These are phyloP conservation scores for Omphaloscelis lunosa DNA, from an alignment of 2,888 invertebrate species.

Conservation along the genomic window DNA sequence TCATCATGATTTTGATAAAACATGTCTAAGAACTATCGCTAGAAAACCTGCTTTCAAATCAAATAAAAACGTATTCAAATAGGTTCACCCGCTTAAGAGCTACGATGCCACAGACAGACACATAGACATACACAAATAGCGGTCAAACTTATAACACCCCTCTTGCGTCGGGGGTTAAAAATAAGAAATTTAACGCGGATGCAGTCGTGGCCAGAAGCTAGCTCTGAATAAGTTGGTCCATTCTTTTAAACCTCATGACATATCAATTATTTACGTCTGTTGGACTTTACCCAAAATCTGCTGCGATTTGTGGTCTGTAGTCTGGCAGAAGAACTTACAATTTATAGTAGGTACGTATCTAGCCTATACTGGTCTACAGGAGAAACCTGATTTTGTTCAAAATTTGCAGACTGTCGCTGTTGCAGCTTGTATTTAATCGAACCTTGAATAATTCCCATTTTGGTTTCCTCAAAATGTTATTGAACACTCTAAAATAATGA, in stretches of 20 bases:
- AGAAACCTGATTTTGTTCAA: not conserved
- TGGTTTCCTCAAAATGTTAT: not conserved
- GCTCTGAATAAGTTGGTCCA: slow-evolving; percentile 9
- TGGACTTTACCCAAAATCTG: slow-evolving; percentile 43
- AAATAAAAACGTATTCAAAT: too few species aligned
- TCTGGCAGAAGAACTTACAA: slow-evolving; percentile 7
- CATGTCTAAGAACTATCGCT: too few species aligned
- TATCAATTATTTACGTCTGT: slow-evolving; percentile 23
- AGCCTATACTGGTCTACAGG: not conserved
- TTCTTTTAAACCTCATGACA: slow-evolving; percentile 27
- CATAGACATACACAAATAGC: too few species aligned
- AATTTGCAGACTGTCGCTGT: not conserved
- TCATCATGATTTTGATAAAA: too few species aligned
- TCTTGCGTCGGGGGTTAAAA: not conserved
- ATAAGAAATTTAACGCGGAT: not conserved
- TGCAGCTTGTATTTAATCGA: not conserved
- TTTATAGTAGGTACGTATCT: slow-evolving; percentile 14
- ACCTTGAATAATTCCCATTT: not conserved
- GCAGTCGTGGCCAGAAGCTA: not conserved
- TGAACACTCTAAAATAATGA: not conserved
- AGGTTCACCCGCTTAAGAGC: too few species aligned
- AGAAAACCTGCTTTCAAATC: too few species aligned
- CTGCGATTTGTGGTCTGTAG: slow-evolving; percentile 31
- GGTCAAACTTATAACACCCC: too few species aligned
- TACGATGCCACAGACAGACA: too few species aligned